Evolutionary conservation across 2,888 invertebrate genomes (phyloP).

Genomic region (Spatulosminthurus flaviceps): DNA sequence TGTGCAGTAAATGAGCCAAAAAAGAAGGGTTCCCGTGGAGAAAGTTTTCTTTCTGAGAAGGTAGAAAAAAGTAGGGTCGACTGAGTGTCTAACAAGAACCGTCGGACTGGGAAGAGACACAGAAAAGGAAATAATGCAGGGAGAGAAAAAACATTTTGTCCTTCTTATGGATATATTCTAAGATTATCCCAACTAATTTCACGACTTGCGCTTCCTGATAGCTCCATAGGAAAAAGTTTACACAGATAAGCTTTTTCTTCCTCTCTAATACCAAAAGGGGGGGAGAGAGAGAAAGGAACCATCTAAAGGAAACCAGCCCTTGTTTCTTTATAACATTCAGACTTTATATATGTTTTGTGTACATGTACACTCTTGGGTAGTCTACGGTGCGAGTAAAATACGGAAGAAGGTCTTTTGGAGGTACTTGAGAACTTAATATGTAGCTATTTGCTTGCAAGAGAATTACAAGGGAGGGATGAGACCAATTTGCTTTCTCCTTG

Average conservation of each 20-base stretch:
- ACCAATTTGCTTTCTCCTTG: conserved; percentile 31
- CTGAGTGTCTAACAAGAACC: too few species aligned
- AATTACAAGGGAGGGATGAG: conserved; percentile 30
- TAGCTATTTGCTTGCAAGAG: background rate
- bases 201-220: conserved; percentile 39
- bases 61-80: too few species aligned
- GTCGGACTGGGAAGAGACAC: background rate
- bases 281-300: too few species aligned
- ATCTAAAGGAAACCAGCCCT: too few species aligned
- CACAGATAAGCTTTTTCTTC: background rate
- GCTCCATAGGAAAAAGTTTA: background rate
- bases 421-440: background rate
- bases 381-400: too few species aligned
- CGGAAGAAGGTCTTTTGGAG: conserved; percentile 1
- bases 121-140: background rate
- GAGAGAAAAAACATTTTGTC: conserved; percentile 26
- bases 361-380: too few species aligned
- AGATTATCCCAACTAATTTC: conserved; percentile 51
- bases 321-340: too few species aligned
- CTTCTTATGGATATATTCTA: conserved; percentile 24
- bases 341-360: too few species aligned
- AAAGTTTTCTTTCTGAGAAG: too few species aligned
- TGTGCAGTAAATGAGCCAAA: too few species aligned
- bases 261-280: too few species aligned
- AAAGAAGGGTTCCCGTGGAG: too few species aligned